A percentile compares a stretch with the other conserved stretches of the same genome.
phyloP scores from a whole-genome alignment of 2,888 invertebrate genomes.

The Lasiommata megera region DNA sequence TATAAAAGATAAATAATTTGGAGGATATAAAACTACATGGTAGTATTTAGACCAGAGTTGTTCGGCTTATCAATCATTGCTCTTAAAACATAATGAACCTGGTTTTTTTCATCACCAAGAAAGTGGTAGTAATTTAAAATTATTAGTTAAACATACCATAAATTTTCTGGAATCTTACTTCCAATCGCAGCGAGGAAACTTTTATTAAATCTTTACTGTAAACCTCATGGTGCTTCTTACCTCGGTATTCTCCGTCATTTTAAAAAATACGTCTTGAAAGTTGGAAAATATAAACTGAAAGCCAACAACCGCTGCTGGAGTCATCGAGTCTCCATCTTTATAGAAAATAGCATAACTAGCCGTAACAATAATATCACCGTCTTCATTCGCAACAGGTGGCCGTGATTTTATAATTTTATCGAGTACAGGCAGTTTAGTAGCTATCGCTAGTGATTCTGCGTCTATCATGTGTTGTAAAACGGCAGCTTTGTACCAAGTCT shows the following conservation, averaged over 20 bases:
- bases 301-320: constrained; percentile 94
- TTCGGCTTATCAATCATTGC: too few relatives aligned
- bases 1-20: too few relatives aligned
- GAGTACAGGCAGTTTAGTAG: constrained; percentile 84
- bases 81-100: too few relatives aligned
- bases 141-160: too few relatives aligned
- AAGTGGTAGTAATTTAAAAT: too few relatives aligned
- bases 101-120: too few relatives aligned
- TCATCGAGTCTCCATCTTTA: constrained; percentile 86
- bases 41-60: too few relatives aligned
- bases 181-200: too few relatives aligned
- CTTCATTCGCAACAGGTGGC: constrained; percentile 58
- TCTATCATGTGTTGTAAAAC: constrained; percentile 91
- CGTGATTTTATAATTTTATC: constrained; percentile 56
- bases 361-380: constrained; percentile 85
- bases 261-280: constrained; percentile 85
- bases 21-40: too few relatives aligned
- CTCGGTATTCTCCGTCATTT: constrained; percentile 72
- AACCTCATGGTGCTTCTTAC: constrained; percentile 36
- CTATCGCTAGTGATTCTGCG: constrained; percentile 88
- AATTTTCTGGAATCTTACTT: too few relatives aligned
- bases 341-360: constrained; percentile 93
- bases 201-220: too few relatives aligned
- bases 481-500: constrained; percentile 95
- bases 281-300: constrained; percentile 89